phyloP scores from a whole-genome alignment of 2,888 invertebrate genomes.

The Galeopsomyia nigrocyanea region DNA sequence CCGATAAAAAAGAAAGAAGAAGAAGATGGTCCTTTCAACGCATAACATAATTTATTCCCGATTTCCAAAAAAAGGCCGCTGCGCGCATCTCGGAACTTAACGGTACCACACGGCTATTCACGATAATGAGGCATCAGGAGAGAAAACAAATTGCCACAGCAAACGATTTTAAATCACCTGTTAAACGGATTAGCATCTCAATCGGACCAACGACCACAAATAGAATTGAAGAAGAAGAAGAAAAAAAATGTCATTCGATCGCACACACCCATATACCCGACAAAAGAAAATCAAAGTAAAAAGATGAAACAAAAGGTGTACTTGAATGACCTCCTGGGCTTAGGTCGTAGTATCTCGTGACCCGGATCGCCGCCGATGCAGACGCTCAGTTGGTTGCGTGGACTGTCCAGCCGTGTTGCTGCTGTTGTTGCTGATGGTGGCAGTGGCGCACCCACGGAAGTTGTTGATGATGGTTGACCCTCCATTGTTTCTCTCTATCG shows the following conservation, averaged over 20 bases:
- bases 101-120: slow-evolving; percentile 22
- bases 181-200: neutral
- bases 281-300: neutral
- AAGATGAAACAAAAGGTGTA: neutral
- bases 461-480: no score
- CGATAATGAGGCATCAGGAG: neutral
- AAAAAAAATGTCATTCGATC: no score
- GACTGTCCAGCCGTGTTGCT: slow-evolving; percentile 68
- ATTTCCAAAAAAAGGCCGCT: neutral
- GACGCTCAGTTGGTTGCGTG: slow-evolving; percentile 72
- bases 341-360: slow-evolving; percentile 88
- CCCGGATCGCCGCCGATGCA: slow-evolving; percentile 81
- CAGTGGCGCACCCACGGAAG: neutral
- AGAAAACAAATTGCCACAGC: no score
- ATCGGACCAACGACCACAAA: neutral
- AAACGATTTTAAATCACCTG: no score
- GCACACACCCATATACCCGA: neutral
- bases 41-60: no score
- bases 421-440: slow-evolving; percentile 54
- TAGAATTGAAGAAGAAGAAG: no score
- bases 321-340: slow-evolving; percentile 80
- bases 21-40: no score
- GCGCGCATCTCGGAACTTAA: neutral
- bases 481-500: no score
- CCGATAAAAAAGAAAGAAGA: no score